Percentiles rank a stretch among this genome's conserved stretches.
Conservation (phyloP, 2,797 vertebrate species). For the Kryptolebias ocellatus region DNA sequence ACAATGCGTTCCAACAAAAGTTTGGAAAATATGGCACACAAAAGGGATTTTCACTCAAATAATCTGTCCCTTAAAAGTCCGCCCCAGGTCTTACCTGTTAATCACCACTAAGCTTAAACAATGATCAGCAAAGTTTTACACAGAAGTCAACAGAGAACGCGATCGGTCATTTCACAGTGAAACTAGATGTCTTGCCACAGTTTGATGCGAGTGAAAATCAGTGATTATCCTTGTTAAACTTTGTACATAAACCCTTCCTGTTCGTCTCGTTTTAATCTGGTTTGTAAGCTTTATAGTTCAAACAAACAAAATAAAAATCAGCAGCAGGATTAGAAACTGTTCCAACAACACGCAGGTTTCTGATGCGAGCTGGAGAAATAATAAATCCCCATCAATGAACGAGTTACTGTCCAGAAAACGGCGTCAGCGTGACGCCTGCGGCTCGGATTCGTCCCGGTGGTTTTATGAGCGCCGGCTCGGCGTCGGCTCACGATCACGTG, state of each 20-base stretch:
- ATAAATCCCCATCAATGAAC: too few relatives aligned
- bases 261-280: slow-evolving; percentile 19
- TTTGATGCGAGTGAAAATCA: slow-evolving; percentile 44
- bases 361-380: too few relatives aligned
- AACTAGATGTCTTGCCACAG: slow-evolving; percentile 65
- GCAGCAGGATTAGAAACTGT: slow-evolving; percentile 20
- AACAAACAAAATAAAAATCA: background rate
- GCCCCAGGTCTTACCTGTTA: slow-evolving; percentile 41
- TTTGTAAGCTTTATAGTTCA: slow-evolving; percentile 16
- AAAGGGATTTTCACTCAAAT: slow-evolving; percentile 56
- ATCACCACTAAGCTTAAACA: slow-evolving; percentile 55
- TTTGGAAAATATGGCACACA: slow-evolving; percentile 60
- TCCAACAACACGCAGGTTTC: background rate
- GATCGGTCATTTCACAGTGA: slow-evolving; percentile 66
- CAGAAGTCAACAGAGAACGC: slow-evolving; percentile 29
- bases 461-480: background rate
- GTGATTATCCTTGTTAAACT: slow-evolving; percentile 33
- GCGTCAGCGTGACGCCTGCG: background rate
- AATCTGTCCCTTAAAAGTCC: slow-evolving; percentile 21
- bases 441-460: background rate
- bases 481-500: background rate
- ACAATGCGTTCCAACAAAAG: slow-evolving; percentile 68
- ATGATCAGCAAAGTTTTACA: slow-evolving; percentile 54
- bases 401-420: background rate
- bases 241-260: slow-evolving; percentile 8